phyloP scores from a whole-genome alignment of 1,140 invertebrate genomes.

The Drosophila erecta region DNA sequence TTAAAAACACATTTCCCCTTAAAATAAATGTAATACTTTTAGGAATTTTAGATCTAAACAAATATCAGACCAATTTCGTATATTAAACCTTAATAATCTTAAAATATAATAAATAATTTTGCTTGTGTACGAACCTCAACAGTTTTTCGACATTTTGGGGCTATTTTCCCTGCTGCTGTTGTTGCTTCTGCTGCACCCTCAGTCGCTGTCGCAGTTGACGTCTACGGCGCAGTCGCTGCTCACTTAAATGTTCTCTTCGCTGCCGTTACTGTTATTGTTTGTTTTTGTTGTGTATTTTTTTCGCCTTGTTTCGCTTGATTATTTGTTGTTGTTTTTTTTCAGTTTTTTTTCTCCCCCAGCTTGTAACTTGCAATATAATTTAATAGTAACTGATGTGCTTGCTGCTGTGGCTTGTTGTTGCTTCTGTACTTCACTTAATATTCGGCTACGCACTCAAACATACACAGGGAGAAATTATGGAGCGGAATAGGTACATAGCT shows the following conservation, averaged over 20 bases:
- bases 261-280: conserved; percentile 54
- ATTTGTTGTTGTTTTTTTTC: conserved; percentile 58
- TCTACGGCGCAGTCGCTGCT: conserved; percentile 24
- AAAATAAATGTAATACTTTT: background rate
- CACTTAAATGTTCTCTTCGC: conserved; percentile 59
- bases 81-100: background rate
- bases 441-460: conserved; percentile 54
- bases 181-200: conserved; percentile 41
- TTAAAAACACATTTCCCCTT: background rate
- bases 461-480: conserved; percentile 7
- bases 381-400: conserved; percentile 62
- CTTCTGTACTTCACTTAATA: conserved; percentile 69
- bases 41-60: too few species aligned
- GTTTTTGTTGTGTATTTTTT: conserved; percentile 64
- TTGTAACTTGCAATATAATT: conserved; percentile 77
- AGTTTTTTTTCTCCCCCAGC: conserved; percentile 39
- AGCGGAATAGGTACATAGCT: background rate
- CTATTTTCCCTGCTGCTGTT: conserved; percentile 61
- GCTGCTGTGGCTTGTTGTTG: conserved; percentile 31
- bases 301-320: conserved; percentile 74
- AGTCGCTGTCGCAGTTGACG: conserved; percentile 29
- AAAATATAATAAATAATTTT: conserved; percentile 9
- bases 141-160: conserved; percentile 80
- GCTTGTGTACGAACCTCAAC: conserved; percentile 63
- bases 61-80: too few species aligned